phyloP scores from a whole-genome alignment of 2,888 invertebrate species.

The Dicyrtoma fusca region DNA sequence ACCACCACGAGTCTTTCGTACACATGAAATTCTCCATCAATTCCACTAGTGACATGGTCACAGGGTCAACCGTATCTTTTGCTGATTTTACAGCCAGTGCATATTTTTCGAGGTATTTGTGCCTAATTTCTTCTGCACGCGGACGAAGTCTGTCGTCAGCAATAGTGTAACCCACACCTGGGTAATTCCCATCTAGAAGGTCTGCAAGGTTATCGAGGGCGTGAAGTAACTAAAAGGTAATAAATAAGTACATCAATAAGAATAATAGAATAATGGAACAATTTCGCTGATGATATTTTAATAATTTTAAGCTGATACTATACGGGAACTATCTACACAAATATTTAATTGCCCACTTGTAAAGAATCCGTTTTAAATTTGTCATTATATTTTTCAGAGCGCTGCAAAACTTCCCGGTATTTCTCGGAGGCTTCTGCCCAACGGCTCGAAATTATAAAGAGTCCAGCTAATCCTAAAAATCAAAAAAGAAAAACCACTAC shows the following conservation, averaged over 20 bases:
- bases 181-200: constrained; percentile 60
- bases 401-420: constrained; percentile 67
- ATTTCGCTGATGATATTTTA: background rate
- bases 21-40: constrained; percentile 50
- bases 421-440: constrained; percentile 65
- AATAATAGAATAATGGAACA: too few relatives aligned
- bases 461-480: constrained; percentile 65
- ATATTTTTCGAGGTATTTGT: constrained; percentile 65
- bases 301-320: constrained; percentile 2
- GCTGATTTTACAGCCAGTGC: constrained; percentile 48
- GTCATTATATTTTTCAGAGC: constrained; percentile 62
- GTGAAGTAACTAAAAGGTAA: constrained; percentile 69
- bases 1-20: constrained; percentile 59
- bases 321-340: too few relatives aligned
- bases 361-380: constrained; percentile 67
- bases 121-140: constrained; percentile 64
- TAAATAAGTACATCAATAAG: constrained; percentile 11
- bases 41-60: constrained; percentile 50
- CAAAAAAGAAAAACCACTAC: constrained; percentile 65
- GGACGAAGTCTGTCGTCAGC: constrained; percentile 62
- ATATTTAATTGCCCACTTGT: constrained; percentile 59
- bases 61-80: constrained; percentile 27
- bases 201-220: constrained; percentile 70
- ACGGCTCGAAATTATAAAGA: constrained; percentile 65
- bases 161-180: constrained; percentile 62